These are phyloP conservation scores for Caerostris darwini DNA, from an alignment of 1,140 invertebrate genomes.

Conservation along the genomic window DNA sequence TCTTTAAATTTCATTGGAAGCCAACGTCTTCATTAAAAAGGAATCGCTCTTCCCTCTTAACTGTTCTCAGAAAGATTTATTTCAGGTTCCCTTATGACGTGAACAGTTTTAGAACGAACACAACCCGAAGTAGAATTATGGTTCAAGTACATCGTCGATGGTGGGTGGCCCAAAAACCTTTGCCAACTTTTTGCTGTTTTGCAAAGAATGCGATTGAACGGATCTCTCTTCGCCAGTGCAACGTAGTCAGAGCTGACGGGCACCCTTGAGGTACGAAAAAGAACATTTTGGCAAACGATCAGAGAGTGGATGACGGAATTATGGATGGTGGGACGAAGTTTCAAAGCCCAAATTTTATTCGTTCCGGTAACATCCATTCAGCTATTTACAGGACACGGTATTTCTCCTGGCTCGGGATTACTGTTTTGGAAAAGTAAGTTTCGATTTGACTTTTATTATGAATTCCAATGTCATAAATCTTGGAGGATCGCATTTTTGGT, in stretches of 20 bases:
- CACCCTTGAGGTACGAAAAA: conserved; percentile 36
- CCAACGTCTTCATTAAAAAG: neutral
- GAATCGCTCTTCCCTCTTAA: neutral
- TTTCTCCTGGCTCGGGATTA: neutral
- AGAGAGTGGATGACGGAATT: conserved; percentile 32
- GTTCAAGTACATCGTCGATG: conserved; percentile 40
- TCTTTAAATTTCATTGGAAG: neutral
- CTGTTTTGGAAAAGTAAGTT: neutral
- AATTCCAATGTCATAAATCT: neutral
- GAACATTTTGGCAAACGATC: conserved; percentile 38
- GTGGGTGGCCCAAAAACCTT: conserved; percentile 25
- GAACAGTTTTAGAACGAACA: conserved; percentile 14
- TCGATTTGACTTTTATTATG: neutral
- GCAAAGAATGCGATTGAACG: conserved; percentile 43
- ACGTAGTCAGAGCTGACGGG: neutral
- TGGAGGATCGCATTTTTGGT: too few species aligned
- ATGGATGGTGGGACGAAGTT: conserved; percentile 2
- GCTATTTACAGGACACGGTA: conserved; percentile 20
- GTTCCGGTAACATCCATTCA: conserved; percentile 6
- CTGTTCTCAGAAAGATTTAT: neutral
- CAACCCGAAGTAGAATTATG: conserved; percentile 35
- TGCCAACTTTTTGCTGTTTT: conserved; percentile 46
- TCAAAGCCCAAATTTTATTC: conserved; percentile 14
- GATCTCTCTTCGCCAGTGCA: neutral
- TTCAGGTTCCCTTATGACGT: neutral